These are phyloP conservation scores for Bovichtus diacanthus DNA, from an alignment of 2,797 vertebrate species.

Conservation along the genomic window DNA sequence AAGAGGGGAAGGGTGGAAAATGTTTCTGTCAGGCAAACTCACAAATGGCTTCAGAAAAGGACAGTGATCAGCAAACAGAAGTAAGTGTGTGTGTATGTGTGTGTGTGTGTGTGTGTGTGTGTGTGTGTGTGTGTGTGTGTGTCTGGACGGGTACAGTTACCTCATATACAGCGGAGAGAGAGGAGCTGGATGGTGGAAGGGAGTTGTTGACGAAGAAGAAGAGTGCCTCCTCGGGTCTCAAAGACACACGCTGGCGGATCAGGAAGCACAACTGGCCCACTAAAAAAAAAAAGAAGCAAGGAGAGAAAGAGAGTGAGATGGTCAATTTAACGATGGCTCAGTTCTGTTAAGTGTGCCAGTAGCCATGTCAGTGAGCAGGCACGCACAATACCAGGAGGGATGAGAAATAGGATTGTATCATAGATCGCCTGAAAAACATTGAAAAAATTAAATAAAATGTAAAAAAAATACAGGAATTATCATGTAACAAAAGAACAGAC, in stretches of 20 bases:
- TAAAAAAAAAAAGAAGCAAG: conserved; percentile 45
- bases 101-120: not conserved
- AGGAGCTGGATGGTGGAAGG: conserved; percentile 96
- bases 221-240: conserved; percentile 96
- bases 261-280: conserved; percentile 98
- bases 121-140: not conserved
- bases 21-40: not conserved
- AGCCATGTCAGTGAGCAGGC: not conserved
- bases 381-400: not conserved
- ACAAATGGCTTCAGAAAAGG: not conserved
- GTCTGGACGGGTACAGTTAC: conserved; percentile 71
- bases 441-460: too few species aligned
- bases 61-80: not conserved
- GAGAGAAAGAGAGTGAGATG: conserved; percentile 7
- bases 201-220: conserved; percentile 99
- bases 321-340: not conserved
- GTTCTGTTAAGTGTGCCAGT: not conserved
- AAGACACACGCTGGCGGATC: conserved; percentile 95
- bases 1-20: not conserved
- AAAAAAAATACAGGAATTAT: too few species aligned
- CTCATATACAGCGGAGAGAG: conserved; percentile 96
- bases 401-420: too few species aligned
- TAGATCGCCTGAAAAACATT: too few species aligned
- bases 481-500: too few species aligned
- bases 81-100: not conserved